phyloP scores from a whole-genome alignment of 2,797 vertebrate species.

The Micromesistius poutassou region DNA sequence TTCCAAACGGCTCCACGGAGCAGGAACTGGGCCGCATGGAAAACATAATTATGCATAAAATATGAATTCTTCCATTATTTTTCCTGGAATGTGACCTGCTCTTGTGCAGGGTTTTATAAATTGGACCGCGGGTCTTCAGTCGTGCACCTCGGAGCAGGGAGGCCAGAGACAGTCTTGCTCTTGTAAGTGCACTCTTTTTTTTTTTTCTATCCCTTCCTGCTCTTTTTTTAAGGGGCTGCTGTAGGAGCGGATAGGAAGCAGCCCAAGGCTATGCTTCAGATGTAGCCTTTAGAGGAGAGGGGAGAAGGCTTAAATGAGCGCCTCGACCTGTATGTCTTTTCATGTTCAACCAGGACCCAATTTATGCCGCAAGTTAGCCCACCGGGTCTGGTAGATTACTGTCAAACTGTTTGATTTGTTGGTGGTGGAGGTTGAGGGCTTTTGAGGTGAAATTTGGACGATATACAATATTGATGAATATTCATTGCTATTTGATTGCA shows the following conservation, averaged over 20 bases:
- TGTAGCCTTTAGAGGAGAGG: neutral
- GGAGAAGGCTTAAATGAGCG: neutral
- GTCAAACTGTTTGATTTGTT: neutral
- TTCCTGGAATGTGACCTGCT: neutral
- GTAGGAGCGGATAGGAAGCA: slow-evolving; percentile 5
- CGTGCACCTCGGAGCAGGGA: neutral
- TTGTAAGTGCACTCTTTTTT: neutral
- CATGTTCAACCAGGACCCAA: slow-evolving; percentile 3
- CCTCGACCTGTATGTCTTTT: neutral
- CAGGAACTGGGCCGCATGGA: neutral
- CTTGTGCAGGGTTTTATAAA: too few species aligned
- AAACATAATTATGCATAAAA: neutral
- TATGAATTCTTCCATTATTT: neutral
- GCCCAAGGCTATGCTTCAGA: slow-evolving; percentile 13
- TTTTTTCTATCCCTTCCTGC: neutral
- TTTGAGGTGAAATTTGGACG: neutral
- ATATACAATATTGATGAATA: neutral
- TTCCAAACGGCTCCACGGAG: neutral
- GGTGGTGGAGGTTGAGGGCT: neutral
- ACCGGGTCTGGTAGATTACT: neutral
- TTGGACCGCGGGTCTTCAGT: neutral
- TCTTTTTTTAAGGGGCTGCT: neutral
- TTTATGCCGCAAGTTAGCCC: neutral
- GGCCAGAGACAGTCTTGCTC: neutral
- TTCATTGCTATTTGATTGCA: neutral